Conservation (phyloP, 2,888 invertebrate species). For the Disparrhopalites patrizii region DNA sequence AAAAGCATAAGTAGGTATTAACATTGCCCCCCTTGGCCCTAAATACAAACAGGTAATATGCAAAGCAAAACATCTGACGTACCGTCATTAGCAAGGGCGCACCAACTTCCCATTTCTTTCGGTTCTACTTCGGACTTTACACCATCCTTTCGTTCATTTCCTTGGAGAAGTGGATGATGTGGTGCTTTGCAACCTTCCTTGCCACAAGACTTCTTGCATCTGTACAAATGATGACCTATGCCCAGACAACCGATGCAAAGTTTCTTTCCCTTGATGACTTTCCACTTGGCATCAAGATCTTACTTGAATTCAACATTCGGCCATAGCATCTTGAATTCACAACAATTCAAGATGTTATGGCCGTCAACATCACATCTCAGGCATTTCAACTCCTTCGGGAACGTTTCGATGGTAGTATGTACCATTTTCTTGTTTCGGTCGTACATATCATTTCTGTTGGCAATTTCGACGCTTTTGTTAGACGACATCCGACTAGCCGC, state of each 20-base stretch:
- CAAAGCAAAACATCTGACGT: neutral
- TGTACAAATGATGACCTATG: neutral
- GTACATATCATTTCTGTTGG: too few species aligned
- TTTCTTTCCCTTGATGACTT: too few species aligned
- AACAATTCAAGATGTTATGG: too few species aligned
- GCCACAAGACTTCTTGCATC: neutral
- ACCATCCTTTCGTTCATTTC: neutral
- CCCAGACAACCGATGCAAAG: too few species aligned
- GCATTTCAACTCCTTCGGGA: slow-evolving; percentile 3
- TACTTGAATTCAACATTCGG: too few species aligned
- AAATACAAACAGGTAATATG: neutral
- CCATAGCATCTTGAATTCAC: too few species aligned
- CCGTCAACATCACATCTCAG: slow-evolving; percentile 23
- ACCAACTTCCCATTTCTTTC: neutral
- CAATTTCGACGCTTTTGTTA: too few species aligned
- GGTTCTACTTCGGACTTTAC: neutral
- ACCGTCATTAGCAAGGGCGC: neutral
- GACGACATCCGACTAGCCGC: too few species aligned
- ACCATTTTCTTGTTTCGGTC: neutral
- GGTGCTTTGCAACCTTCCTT: neutral
- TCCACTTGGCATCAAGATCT: too few species aligned
- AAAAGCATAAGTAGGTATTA: neutral
- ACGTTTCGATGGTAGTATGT: neutral
- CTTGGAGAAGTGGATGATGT: neutral
- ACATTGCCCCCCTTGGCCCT: neutral